phyloP scores from a whole-genome alignment of 2,888 invertebrate species.

The Tiliacea citrago region DNA sequence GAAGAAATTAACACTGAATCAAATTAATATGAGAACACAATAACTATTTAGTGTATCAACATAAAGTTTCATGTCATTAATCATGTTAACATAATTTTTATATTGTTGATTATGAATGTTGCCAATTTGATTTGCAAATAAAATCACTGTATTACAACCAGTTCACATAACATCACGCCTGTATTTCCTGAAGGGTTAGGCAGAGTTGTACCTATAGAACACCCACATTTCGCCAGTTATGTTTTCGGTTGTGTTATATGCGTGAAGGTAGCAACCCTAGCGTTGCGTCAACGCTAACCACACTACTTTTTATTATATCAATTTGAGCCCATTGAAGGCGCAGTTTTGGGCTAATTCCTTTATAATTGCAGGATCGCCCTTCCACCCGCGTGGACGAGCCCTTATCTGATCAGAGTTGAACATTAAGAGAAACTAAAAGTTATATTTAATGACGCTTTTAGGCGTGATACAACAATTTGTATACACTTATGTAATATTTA shows the following conservation, averaged over 20 bases:
- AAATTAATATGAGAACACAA: constrained; percentile 26
- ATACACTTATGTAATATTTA: constrained; percentile 64
- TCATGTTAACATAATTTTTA: constrained; percentile 20
- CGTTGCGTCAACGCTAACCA: constrained; percentile 74
- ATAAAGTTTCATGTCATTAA: constrained; percentile 11
- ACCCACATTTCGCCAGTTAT: too few relatives aligned
- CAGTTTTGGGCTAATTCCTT: constrained; percentile 89
- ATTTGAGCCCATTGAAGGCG: constrained; percentile 89
- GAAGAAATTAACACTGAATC: constrained; percentile 37
- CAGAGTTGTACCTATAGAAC: too few relatives aligned
- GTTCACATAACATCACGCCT: neutral
- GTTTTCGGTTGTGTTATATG: neutral
- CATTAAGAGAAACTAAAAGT: constrained; percentile 82
- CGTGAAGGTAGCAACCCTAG: constrained; percentile 67
- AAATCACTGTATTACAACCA: neutral
- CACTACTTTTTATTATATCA: constrained; percentile 90
- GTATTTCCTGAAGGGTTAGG: too few relatives aligned
- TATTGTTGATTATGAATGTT: constrained; percentile 22
- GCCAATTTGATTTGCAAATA: constrained; percentile 17
- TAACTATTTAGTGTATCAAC: constrained; percentile 16
- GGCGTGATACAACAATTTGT: constrained; percentile 72
- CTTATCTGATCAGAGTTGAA: constrained; percentile 83
- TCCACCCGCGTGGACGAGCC: constrained; percentile 79
- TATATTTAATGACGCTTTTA: constrained; percentile 76
- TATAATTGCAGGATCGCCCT: constrained; percentile 88